A percentile compares a stretch with the other conserved stretches of the same genome.
Conservation (phyloP, 2,113 vertebrate genomes). For the Dryoscopus gambensis region DNA sequence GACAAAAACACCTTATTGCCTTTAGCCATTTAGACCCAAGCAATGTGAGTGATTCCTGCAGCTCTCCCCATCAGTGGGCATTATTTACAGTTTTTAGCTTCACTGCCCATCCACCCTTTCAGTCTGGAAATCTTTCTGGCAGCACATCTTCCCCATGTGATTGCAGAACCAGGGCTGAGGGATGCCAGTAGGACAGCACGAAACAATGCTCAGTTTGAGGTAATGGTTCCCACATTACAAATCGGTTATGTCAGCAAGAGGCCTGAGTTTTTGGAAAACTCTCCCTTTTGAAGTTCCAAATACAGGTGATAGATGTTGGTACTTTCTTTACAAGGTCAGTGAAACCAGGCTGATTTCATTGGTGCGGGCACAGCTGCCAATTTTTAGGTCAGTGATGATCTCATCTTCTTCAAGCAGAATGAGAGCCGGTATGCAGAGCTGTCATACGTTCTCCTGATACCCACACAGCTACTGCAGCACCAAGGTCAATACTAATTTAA, state of each 20-base stretch:
- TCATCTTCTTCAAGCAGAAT: conserved; percentile 52
- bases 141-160: neutral
- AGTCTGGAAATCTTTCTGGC: neutral
- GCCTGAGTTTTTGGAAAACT: conserved; percentile 10
- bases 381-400: conserved; percentile 63
- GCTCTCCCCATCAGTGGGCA: neutral
- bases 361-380: conserved; percentile 45
- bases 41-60: neutral
- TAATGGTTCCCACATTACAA: neutral
- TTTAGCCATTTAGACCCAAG: neutral
- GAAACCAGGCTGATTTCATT: conserved; percentile 21
- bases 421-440: neutral
- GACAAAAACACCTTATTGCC: neutral
- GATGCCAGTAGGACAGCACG: neutral
- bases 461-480: neutral
- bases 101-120: neutral
- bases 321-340: conserved; percentile 40
- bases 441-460: conserved; percentile 8
- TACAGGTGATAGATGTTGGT: neutral
- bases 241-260: neutral
- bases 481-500: conserved; percentile 65
- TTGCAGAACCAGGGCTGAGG: neutral
- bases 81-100: neutral
- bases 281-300: neutral
- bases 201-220: neutral